phyloP scores from a whole-genome alignment of 2,888 invertebrate species.

The Taenaris catops region DNA sequence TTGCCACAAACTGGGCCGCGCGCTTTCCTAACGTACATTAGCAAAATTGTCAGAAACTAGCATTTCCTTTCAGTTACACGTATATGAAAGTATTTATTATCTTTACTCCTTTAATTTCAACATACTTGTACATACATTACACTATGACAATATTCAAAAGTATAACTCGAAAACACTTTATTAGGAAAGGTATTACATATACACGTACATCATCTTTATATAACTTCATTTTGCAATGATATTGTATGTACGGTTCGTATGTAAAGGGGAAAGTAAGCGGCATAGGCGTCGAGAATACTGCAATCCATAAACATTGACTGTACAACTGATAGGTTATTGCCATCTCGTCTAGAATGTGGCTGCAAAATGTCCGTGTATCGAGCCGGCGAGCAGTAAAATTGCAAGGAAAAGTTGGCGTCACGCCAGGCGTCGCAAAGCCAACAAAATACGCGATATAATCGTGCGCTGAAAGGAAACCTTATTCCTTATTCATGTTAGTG shows the following conservation, averaged over 20 bases:
- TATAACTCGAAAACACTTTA: too few species aligned
- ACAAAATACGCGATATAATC: constrained; percentile 41
- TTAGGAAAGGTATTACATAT: too few species aligned
- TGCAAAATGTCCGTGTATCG: constrained; percentile 55
- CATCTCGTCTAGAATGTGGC: constrained; percentile 53
- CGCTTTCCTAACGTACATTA: constrained; percentile 17
- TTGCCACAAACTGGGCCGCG: constrained; percentile 23
- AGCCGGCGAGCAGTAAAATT: constrained; percentile 51
- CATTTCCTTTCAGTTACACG: constrained; percentile 16
- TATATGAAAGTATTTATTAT: too few species aligned
- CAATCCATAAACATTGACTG: constrained; percentile 27
- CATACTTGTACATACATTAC: too few species aligned
- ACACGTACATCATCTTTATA: constrained; percentile 7
- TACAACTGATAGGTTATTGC: constrained; percentile 63
- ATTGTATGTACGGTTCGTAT: neutral
- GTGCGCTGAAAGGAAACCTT: constrained; percentile 56
- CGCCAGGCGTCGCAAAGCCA: constrained; percentile 45
- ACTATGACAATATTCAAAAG: too few species aligned
- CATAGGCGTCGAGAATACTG: constrained; percentile 7
- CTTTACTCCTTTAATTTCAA: too few species aligned
- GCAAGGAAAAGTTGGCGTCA: constrained; percentile 62
- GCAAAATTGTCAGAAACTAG: constrained; percentile 18
- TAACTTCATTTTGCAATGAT: constrained; percentile 4
- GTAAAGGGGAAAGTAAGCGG: constrained; percentile 4
- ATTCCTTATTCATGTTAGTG: constrained; percentile 47